Percentiles rank a stretch among this genome's conserved stretches.
Conservation (phyloP, 1,140 invertebrate species). For the Theocolax elegans region DNA sequence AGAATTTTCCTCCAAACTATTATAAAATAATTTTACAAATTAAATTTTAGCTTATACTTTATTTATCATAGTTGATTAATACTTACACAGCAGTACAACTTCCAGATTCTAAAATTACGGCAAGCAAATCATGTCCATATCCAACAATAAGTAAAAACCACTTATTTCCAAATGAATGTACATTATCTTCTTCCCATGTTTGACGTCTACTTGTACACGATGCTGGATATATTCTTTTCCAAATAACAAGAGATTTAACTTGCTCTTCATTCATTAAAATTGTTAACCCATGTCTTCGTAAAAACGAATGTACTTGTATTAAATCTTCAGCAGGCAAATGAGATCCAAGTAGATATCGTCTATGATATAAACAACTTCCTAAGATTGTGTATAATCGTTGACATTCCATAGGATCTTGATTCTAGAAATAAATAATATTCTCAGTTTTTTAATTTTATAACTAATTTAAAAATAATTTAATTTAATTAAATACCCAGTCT, state of each 20-base stretch:
- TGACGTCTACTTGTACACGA: constrained; percentile 61
- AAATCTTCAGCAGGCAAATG: constrained; percentile 78
- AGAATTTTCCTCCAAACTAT: constrained; percentile 63
- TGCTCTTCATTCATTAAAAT: constrained; percentile 74
- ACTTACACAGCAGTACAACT: constrained; percentile 67
- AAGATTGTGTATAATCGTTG: constrained; percentile 81
- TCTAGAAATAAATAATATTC: constrained; percentile 70
- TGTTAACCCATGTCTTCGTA: constrained; percentile 76
- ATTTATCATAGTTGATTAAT: constrained; percentile 1
- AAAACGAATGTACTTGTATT: constrained; percentile 76
- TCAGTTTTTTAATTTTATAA: no score
- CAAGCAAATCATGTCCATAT: constrained; percentile 77
- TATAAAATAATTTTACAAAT: constrained; percentile 3
- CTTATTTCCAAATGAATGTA: constrained; percentile 58
- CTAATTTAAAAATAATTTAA: constrained; percentile 4
- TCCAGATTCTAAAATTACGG: constrained; percentile 79
- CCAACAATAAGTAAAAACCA: constrained; percentile 82
- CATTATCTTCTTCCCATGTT: constrained; percentile 32
- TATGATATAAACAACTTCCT: constrained; percentile 79
- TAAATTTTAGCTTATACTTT: constrained; percentile 1
- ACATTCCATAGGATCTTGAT: constrained; percentile 81
- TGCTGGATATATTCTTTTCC: constrained; percentile 77
- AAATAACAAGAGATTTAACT: constrained; percentile 78
- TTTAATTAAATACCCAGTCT: constrained; percentile 73
- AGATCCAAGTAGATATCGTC: constrained; percentile 77